Evolutionary conservation across 2,888 invertebrate genomes (phyloP).

Genomic region (Meiosimyza decipiens): DNA sequence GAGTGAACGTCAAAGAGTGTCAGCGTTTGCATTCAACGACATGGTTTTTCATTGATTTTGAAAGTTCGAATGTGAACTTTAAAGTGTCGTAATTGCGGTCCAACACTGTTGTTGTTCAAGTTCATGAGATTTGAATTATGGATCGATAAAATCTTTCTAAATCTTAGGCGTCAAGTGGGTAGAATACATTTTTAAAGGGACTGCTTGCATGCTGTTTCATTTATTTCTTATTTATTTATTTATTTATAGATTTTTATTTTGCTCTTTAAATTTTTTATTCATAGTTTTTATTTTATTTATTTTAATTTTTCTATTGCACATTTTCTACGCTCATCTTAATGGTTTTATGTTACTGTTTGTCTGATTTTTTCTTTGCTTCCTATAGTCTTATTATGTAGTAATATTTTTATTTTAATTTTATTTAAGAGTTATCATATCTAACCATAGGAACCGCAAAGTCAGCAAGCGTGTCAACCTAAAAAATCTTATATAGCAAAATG

Average conservation of each 20-base stretch:
- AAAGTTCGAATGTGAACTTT: conserved; percentile 7
- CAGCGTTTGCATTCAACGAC: background rate
- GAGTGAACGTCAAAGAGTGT: background rate
- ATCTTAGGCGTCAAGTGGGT: too few relatives aligned
- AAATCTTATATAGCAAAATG: conserved; percentile 28
- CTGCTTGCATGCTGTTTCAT: too few relatives aligned
- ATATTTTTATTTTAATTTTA: background rate
- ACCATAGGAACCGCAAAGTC: conserved; percentile 49
- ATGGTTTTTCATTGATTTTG: background rate
- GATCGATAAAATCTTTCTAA: conserved; percentile 8
- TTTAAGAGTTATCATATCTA: conserved; percentile 22
- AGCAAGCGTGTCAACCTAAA: conserved; percentile 55
- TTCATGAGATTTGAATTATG: conserved; percentile 15
- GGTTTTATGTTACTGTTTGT: conserved; percentile 33
- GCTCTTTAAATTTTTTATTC: conserved; percentile 13
- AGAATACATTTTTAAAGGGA: too few relatives aligned
- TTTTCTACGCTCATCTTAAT: conserved; percentile 22
- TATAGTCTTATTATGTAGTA: too few relatives aligned
- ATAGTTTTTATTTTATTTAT: background rate
- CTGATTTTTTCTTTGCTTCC: too few relatives aligned
- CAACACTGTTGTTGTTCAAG: background rate
- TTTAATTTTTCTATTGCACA: too few relatives aligned
- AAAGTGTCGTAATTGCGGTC: too few relatives aligned
- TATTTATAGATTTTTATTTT: conserved; percentile 7
- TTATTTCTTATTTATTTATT: conserved; percentile 25